Base-by-base conservation (phyloP, 2,113 vertebrate genomes). In the Pogonocichla stellata region DNA sequence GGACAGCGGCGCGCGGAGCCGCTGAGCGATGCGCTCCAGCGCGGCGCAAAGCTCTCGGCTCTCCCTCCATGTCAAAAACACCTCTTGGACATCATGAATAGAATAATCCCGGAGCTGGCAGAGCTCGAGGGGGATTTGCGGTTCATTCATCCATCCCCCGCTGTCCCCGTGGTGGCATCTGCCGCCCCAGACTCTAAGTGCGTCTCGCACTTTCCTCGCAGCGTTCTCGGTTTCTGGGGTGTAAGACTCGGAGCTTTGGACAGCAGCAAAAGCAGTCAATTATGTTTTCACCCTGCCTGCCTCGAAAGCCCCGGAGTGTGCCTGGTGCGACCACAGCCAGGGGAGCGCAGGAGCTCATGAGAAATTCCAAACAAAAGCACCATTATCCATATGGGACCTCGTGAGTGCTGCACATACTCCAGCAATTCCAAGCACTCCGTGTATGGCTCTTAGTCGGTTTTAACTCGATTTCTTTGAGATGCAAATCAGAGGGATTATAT, bases 381-480 rank as follows among this genome's bases (percentile, higher is more conserved):
- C 92, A 71, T 94, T 94, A 96, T 96, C 94, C 96, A 86, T 86
- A 80, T 42, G 88, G 94, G 94, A 96, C 88, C 94, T 88, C 51
- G 69, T 67, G 92, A 96, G 88, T 8, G 51, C 34, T 23, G 86
- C 85, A 0, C 86, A 5, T 70, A 93, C 67, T 65, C 79, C 5
- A 83, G 93, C 86, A 75, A 94, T 90, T 61, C 95, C 57, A 22
- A 79, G 88, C 86, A 12, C 80, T 91, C 86, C 8, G 58, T 28
- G 80, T 58, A 77, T 3, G 83, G 80, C 19, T 89, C 83, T 89
- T 79, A 61, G 83, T 80, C 31, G 65, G 88, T 92, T 94, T 97
- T 92, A 94, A 95, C 92, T 96, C 78, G 3, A 71, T 95, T 94
- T 96, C 95, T 96, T 95, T 93, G 93, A 97, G 90, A 94, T 96